These are phyloP conservation scores for Drosophila teissieri DNA, from an alignment of 1,140 invertebrate species.

Conservation along the genomic window DNA sequence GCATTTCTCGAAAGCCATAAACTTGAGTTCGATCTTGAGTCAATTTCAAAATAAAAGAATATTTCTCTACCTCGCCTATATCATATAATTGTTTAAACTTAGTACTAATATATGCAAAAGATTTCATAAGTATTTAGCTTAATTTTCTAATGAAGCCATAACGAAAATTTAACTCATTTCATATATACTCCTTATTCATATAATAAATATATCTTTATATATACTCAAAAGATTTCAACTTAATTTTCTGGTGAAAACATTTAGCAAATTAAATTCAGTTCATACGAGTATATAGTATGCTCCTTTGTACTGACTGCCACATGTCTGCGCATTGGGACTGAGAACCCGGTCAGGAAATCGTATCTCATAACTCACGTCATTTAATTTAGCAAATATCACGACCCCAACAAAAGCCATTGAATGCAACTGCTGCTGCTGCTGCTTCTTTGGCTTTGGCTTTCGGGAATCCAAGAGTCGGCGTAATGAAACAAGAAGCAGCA, in stretches of 20 bases:
- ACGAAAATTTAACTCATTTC: not conserved
- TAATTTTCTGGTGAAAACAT: conserved; percentile 1
- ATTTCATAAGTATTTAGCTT: not conserved
- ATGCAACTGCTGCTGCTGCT: conserved; percentile 72
- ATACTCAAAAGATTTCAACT: not conserved
- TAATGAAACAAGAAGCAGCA: conserved; percentile 78
- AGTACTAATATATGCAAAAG: no score
- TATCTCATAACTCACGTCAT: conserved; percentile 83
- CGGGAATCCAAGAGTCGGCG: conserved; percentile 33
- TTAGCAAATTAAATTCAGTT: conserved; percentile 7
- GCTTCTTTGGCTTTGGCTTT: conserved; percentile 25
- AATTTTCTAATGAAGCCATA: not conserved
- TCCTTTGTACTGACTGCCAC: not conserved
- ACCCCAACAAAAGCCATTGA: conserved; percentile 82
- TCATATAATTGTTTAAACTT: no score
- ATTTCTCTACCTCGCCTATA: no score
- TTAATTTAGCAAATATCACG: conserved; percentile 84
- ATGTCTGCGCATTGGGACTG: conserved; percentile 8
- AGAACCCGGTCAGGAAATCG: conserved; percentile 42
- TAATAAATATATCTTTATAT: no score
- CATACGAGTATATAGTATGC: not conserved
- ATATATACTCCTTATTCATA: not conserved
- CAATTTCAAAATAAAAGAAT: no score
- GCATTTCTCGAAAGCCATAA: no score
- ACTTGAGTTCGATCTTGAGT: no score